Base-by-base conservation (phyloP, 2,888 invertebrate species). In the Crematogaster levior region DNA sequence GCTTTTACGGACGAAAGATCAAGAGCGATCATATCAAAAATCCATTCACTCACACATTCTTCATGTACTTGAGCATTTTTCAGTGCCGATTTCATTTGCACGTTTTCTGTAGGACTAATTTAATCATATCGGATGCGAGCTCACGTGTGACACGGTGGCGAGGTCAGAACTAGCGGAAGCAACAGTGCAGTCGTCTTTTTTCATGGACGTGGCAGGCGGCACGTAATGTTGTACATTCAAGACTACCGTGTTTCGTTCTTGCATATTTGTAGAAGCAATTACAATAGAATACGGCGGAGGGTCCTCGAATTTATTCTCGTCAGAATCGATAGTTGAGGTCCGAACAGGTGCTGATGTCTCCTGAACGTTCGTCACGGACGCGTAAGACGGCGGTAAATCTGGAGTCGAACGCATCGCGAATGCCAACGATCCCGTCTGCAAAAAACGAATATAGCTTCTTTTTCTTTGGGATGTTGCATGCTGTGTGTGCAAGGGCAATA, bases 331-430 rank as follows among this genome's bases (percentile, higher is more conserved):
- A 1, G 7, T 48, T 37, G 65, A 51, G 3, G 24, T 15, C 18
- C 4, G 53, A 43, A 7, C 0, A 24, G 60, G 27, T 5, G n/a
- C 3, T 10, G 37, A 40, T 7, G 87, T 58, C 30, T 46, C 58
- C 15, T 86, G 89, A 30, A 63, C 77, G 3, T 85, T 83, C 4
- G 89, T 72, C 24, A 90, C 89, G 5, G 90, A 81, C 7, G 90
- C 84, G 60, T 92, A 92, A 0, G 93, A 86, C 24, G 93, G 92
- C 27, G 93, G 92, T 58, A 91, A 63, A 81, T 92, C 92, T 2
- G 88, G 84, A 56, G 90, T 85, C 89, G 90, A 90, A 27, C 88
- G 91, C 30, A 91, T 7, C n/a, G n/a, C 9, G 15, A 24, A 65
- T 0, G 37, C 6, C 30, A 12, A 27, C 12, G 27, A 83, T 56